Conservation (phyloP, 1,140 invertebrate genomes). For the Euura saliciscinereae region DNA sequence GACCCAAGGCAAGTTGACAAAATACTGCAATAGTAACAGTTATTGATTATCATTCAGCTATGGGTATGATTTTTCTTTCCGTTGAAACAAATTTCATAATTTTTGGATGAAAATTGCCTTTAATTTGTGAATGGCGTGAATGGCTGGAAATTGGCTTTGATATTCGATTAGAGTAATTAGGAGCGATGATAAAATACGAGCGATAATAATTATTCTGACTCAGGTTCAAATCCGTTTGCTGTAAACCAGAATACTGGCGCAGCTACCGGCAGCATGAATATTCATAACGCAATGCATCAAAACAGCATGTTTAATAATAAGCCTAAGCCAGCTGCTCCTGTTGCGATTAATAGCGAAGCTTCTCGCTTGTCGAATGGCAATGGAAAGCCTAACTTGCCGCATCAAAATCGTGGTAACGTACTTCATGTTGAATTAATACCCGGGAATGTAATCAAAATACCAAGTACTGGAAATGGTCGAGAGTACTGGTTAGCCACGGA, state of each 20-base stretch:
- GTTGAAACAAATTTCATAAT: no score
- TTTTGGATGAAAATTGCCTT: no score
- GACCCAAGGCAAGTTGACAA: no score
- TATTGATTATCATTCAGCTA: no score
- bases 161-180: neutral
- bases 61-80: no score
- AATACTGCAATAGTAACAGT: no score
- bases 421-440: neutral
- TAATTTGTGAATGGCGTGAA: no score
- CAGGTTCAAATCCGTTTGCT: neutral
- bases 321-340: neutral
- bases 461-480: neutral
- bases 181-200: neutral
- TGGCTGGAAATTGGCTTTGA: neutral
- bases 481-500: constrained; percentile 5
- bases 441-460: neutral
- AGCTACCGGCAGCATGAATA: neutral
- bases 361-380: neutral
- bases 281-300: neutral
- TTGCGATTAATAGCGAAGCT: neutral
- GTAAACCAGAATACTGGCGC: neutral
- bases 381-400: neutral
- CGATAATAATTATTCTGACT: neutral
- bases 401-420: neutral
- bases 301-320: neutral